Percentiles rank a stretch among this genome's conserved stretches.
Conservation (phyloP, 2,113 vertebrate species). For the Callorhinus ursinus region DNA sequence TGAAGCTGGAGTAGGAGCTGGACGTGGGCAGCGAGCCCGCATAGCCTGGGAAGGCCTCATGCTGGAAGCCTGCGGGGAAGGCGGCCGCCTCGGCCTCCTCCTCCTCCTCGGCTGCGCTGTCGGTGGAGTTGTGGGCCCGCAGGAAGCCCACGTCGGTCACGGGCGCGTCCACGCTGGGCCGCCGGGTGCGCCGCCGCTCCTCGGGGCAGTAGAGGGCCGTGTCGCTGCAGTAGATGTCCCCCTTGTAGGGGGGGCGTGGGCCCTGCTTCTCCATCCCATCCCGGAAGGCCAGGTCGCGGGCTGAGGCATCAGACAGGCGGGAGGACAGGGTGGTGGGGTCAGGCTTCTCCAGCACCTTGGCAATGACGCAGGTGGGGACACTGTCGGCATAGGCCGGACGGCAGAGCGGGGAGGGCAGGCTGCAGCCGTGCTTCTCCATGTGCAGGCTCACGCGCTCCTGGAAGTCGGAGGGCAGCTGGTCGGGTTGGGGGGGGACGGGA, state of each 20-base stretch:
- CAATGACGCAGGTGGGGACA: slow-evolving; percentile 92
- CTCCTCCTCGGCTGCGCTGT: slow-evolving; percentile 92
- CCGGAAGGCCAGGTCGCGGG: slow-evolving; percentile 85
- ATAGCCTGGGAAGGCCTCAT: slow-evolving; percentile 90
- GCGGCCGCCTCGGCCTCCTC: slow-evolving; percentile 85
- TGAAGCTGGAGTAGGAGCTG: slow-evolving; percentile 97
- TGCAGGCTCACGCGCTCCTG: slow-evolving; percentile 94
- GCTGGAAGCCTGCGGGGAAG: slow-evolving; percentile 90
- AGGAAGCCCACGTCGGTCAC: slow-evolving; percentile 87
- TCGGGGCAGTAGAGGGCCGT: slow-evolving; percentile 96
- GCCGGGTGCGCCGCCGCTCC: slow-evolving; percentile 89
- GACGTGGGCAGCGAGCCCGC: slow-evolving; percentile 91
- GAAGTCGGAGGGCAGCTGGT: slow-evolving; percentile 93
- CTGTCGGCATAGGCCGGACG: slow-evolving; percentile 91
- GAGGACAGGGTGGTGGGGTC: slow-evolving; percentile 92
- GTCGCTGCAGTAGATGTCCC: slow-evolving; percentile 95
- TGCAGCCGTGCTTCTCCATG: slow-evolving; percentile 90
- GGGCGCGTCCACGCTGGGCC: slow-evolving; percentile 92
- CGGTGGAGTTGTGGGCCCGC: slow-evolving; percentile 91
- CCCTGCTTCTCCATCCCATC: slow-evolving; percentile 87
- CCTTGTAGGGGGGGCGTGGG: slow-evolving; percentile 89
- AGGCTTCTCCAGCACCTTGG: slow-evolving; percentile 93
- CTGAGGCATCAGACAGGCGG: slow-evolving; percentile 89
- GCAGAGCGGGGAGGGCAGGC: slow-evolving; percentile 87
- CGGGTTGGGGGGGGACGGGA: background rate